Evolutionary conservation across 2,888 invertebrate species (phyloP).

Genomic region (Megaustenia siamemsis): DNA sequence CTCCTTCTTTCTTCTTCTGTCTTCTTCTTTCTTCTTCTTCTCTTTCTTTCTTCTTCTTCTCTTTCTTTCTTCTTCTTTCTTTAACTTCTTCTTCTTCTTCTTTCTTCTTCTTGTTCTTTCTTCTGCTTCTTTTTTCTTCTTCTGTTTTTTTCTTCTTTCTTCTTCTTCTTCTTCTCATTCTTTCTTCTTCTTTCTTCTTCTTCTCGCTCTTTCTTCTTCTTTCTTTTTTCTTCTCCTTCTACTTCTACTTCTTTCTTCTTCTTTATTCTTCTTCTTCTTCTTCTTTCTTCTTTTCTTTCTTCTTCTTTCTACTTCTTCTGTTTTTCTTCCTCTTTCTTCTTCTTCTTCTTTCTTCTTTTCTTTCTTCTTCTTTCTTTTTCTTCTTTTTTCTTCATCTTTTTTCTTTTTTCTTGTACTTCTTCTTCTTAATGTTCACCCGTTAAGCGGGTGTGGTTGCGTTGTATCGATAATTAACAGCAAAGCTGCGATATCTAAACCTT

Average conservation of each 20-base stretch:
- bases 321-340: background rate
- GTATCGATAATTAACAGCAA: no score
- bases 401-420: no score
- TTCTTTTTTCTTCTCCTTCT: background rate
- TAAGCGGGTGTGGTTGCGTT: no score
- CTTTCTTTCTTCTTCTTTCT: background rate
- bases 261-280: background rate
- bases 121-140: no score
- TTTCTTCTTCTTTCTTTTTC: no score
- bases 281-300: background rate
- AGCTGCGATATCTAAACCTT: no score
- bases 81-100: background rate
- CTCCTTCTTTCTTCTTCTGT: background rate
- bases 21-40: background rate
- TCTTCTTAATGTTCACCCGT: no score
- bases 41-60: no score
- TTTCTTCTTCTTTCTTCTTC: background rate
- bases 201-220: background rate
- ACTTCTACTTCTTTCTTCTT: background rate
- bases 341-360: background rate
- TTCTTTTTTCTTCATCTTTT: no score
- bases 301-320: background rate
- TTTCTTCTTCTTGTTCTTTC: background rate
- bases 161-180: background rate
- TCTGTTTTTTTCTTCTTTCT: background rate